Evolutionary conservation across 2,797 vertebrate species (phyloP).

Genomic region (Clarias pachynema): DNA sequence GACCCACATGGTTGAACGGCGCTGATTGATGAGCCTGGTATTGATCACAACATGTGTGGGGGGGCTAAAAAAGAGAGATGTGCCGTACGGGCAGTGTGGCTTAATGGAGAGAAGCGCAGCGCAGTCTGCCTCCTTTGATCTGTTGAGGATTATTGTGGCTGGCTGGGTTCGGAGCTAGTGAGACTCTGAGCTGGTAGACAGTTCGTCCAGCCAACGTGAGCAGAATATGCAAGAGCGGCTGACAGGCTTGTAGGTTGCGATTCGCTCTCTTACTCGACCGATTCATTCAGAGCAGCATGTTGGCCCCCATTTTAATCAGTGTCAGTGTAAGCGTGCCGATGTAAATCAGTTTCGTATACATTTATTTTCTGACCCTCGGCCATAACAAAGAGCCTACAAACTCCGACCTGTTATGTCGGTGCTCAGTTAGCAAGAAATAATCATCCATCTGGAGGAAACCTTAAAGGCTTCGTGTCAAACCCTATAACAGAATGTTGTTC

Average conservation of each 20-base stretch:
- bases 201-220: conserved; percentile 48
- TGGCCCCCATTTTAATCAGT: conserved; percentile 38
- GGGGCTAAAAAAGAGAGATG: conserved; percentile 59
- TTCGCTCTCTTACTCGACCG: conserved; percentile 17
- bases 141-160: conserved; percentile 72
- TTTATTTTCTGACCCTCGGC: conserved; percentile 13
- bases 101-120: conserved; percentile 74
- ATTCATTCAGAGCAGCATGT: conserved; percentile 14
- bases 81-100: conserved; percentile 57
- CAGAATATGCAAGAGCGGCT: conserved; percentile 40
- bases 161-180: conserved; percentile 70
- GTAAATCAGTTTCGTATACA: conserved; percentile 11
- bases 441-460: conserved; percentile 1
- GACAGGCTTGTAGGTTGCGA: conserved; percentile 25
- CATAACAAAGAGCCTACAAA: conserved; percentile 6
- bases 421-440: conserved; percentile 1
- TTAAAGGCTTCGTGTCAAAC: conserved; percentile 14
- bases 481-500: background rate
- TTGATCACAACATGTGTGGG: conserved; percentile 72
- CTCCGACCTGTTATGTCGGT: background rate
- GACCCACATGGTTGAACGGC: conserved; percentile 38
- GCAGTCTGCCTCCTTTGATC: conserved; percentile 74
- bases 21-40: conserved; percentile 73
- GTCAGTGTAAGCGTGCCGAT: background rate
- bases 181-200: conserved; percentile 59